These are phyloP conservation scores for Bujurquina vittata DNA, from an alignment of 2,113 vertebrate species.

Conservation along the genomic window DNA sequence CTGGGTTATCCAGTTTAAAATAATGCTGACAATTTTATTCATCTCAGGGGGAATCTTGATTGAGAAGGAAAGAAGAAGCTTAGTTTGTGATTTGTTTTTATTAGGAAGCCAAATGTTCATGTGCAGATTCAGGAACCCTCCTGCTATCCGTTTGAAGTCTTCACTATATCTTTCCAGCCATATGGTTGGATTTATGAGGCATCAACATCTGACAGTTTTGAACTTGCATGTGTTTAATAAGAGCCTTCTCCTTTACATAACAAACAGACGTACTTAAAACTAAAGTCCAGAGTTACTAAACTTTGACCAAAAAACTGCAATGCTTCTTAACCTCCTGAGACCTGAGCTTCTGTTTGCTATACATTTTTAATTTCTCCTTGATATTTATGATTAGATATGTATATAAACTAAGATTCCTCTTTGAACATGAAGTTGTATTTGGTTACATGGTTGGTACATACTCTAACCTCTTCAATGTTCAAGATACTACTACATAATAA, in stretches of 20 bases:
- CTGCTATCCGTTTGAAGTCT: background rate
- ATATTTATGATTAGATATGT: too few relatives aligned
- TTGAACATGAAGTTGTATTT: too few relatives aligned
- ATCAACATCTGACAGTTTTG: background rate
- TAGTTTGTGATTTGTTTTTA: constrained; percentile 40
- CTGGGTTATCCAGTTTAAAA: constrained; percentile 24
- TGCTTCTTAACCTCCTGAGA: too few relatives aligned
- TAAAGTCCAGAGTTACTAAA: too few relatives aligned
- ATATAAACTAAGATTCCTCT: too few relatives aligned
- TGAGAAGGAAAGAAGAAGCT: constrained; percentile 27
- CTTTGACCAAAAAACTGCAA: too few relatives aligned
- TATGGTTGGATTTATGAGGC: background rate
- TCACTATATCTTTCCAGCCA: background rate
- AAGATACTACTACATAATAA: background rate
- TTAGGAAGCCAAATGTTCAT: constrained; percentile 2
- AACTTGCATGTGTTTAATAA: background rate
- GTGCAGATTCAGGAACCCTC: background rate
- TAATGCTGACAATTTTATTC: constrained; percentile 39
- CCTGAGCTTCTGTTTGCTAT: too few relatives aligned
- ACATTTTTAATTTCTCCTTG: too few relatives aligned
- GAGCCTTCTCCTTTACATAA: background rate
- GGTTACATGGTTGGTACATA: too few relatives aligned
- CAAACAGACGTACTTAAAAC: too few relatives aligned
- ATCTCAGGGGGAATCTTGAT: constrained; percentile 52
- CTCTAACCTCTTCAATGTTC: too few relatives aligned